Percentiles rank a stretch among this genome's conserved stretches.
These are phyloP conservation scores for Apamea crenata DNA, from an alignment of 2,888 invertebrate species.

Conservation along the genomic window DNA sequence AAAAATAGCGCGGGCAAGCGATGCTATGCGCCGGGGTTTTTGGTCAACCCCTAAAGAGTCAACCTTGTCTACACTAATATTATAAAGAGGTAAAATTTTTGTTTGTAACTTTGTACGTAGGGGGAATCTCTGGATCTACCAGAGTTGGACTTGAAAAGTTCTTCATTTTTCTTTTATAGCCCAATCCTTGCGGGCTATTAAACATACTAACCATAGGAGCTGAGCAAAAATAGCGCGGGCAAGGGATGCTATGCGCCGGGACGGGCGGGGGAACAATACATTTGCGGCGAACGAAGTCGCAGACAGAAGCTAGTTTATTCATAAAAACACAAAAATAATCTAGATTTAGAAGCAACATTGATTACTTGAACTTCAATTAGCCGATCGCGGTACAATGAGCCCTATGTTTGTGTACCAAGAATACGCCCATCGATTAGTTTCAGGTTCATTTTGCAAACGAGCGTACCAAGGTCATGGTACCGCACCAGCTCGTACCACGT, in stretches of 20 bases:
- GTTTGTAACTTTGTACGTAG: no score
- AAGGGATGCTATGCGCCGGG: not conserved
- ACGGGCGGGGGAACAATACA: not conserved
- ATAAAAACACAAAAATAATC: not conserved
- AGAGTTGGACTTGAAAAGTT: no score
- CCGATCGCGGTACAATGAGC: slow-evolving; percentile 49
- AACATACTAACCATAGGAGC: not conserved
- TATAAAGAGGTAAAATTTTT: no score
- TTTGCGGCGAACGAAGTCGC: not conserved
- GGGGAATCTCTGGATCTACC: no score
- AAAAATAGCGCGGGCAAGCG: not conserved
- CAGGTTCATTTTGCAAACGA: slow-evolving; percentile 79
- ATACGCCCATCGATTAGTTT: slow-evolving; percentile 82
- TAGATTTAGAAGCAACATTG: slow-evolving; percentile 11
- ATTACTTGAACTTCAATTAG: slow-evolving; percentile 50
- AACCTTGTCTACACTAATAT: no score
- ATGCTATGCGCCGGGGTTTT: no score
- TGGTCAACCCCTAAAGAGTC: no score
- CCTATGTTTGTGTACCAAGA: slow-evolving; percentile 77
- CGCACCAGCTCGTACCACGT: slow-evolving; percentile 89
- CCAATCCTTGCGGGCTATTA: no score
- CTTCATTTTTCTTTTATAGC: no score
- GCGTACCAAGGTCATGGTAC: slow-evolving; percentile 85
- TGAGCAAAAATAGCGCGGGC: not conserved
- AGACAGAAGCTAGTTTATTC: not conserved